Evolutionary conservation across 1,140 invertebrate genomes (phyloP).

Genomic region (Philopotamus ludificatus): DNA sequence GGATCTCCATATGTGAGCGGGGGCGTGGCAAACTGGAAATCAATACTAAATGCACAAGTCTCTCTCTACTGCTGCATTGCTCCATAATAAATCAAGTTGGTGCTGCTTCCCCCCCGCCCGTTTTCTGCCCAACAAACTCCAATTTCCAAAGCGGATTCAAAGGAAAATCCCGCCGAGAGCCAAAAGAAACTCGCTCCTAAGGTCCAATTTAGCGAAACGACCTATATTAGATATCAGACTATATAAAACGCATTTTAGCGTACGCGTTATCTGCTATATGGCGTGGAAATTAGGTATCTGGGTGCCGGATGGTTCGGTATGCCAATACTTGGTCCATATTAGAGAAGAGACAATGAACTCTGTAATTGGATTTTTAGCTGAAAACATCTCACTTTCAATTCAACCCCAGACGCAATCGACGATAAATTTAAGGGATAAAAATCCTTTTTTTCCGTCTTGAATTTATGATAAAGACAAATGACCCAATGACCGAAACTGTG

Average conservation of each 20-base stretch:
- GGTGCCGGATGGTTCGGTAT: conserved; percentile 32
- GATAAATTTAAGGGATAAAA: too few species aligned
- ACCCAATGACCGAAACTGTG: conserved; percentile 5
- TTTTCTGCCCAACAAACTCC: conserved; percentile 35
- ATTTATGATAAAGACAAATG: conserved; percentile 13
- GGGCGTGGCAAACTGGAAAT: conserved; percentile 54
- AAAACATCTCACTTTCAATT: too few species aligned
- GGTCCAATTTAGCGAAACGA: not conserved
- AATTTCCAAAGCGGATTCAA: conserved; percentile 23
- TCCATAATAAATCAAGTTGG: conserved; percentile 56
- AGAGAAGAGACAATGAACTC: not conserved
- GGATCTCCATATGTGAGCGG: conserved; percentile 40
- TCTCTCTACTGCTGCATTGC: conserved; percentile 53
- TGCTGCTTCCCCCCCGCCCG: conserved; percentile 49
- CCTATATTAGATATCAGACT: not conserved
- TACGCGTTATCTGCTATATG: conserved; percentile 41
- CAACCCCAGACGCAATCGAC: too few species aligned
- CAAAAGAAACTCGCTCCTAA: not conserved
- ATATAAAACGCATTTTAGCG: conserved; percentile 8
- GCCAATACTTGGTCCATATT: not conserved
- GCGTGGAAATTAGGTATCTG: conserved; percentile 42
- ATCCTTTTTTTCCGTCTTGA: too few species aligned
- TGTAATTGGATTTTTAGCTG: too few species aligned
- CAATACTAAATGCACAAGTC: conserved; percentile 59
- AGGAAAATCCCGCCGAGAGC: conserved; percentile 7